Percentiles rank a stretch among this genome's conserved stretches.
These are phyloP conservation scores for Indri indri DNA, from an alignment of 2,113 vertebrate species.

Conservation along the genomic window DNA sequence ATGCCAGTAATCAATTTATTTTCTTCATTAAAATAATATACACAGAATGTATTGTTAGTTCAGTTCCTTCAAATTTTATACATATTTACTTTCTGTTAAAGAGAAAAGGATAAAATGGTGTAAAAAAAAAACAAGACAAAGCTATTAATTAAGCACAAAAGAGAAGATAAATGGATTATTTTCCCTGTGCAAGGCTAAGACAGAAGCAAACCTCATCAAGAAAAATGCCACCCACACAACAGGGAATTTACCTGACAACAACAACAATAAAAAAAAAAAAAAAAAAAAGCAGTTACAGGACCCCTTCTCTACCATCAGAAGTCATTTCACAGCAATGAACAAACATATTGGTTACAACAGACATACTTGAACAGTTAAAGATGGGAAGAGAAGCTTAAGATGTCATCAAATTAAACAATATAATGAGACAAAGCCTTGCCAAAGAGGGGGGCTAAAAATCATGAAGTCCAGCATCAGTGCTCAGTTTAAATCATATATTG, in stretches of 20 bases:
- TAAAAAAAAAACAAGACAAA: constrained; percentile 76
- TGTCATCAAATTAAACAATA: constrained; percentile 85
- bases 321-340: constrained; percentile 83
- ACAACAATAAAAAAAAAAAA: constrained; percentile 56
- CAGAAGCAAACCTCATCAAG: constrained; percentile 77
- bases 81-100: constrained; percentile 93
- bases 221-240: constrained; percentile 84
- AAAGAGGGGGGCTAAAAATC: constrained; percentile 79
- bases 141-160: constrained; percentile 81
- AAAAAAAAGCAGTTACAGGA: constrained; percentile 69
- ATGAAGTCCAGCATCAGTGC: constrained; percentile 87
- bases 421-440: constrained; percentile 83
- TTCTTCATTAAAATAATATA: constrained; percentile 98
- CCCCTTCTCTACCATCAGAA: constrained; percentile 75
- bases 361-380: constrained; percentile 80
- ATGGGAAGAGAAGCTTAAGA: constrained; percentile 81
- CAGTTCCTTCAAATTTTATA: constrained; percentile 96
- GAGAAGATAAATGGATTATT: constrained; percentile 65
- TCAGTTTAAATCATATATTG: constrained; percentile 83
- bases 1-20: constrained; percentile 89
- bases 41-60: constrained; percentile 95
- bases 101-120: constrained; percentile 84
- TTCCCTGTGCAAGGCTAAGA: constrained; percentile 77
- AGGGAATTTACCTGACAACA: constrained; percentile 76
- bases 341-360: constrained; percentile 77